Percentiles rank a stretch among this genome's conserved stretches.
Evolutionary conservation across 2,888 invertebrate species (phyloP).

Genomic region (Phyllotreta striolata): DNA sequence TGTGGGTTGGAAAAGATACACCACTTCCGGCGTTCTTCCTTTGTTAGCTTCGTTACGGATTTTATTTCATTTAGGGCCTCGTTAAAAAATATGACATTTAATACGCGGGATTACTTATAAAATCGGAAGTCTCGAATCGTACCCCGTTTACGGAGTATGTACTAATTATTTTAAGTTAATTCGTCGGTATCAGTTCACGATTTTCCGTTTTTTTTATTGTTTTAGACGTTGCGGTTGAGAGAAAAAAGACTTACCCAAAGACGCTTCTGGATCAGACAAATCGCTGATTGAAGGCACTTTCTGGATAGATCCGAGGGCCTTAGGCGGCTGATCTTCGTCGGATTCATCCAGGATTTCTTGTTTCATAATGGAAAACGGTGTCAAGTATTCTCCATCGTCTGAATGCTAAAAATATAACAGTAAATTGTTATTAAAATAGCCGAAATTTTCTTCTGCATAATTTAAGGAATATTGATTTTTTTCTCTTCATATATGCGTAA

Average conservation of each 20-base stretch:
- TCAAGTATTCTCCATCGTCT: conserved; percentile 56
- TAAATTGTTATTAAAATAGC: no score
- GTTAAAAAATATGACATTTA: conserved; percentile 26
- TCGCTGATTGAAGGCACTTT: conserved; percentile 92
- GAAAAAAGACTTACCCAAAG: conserved; percentile 77
- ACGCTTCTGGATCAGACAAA: conserved; percentile 88
- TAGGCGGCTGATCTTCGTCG: conserved; percentile 68
- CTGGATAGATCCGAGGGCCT: conserved; percentile 70
- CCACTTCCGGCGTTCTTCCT: conserved; percentile 39
- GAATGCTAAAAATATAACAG: conserved; percentile 12
- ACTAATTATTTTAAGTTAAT: not conserved
- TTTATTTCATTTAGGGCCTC: conserved; percentile 34
- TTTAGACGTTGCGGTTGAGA: conserved; percentile 21
- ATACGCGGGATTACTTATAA: conserved; percentile 12
- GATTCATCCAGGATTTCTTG: conserved; percentile 67
- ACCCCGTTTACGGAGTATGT: not conserved
- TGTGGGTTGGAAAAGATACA: conserved; percentile 34
- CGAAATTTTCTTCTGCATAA: no score
- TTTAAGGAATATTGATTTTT: no score
- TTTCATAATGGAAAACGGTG: conserved; percentile 60
- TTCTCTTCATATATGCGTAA: no score
- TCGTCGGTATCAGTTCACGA: not conserved
- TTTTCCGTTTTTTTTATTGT: not conserved
- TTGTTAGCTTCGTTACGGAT: conserved; percentile 36
- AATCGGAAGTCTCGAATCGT: conserved; percentile 19